phyloP scores from a whole-genome alignment of 2,113 vertebrate species.

The Bungarus multicinctus region DNA sequence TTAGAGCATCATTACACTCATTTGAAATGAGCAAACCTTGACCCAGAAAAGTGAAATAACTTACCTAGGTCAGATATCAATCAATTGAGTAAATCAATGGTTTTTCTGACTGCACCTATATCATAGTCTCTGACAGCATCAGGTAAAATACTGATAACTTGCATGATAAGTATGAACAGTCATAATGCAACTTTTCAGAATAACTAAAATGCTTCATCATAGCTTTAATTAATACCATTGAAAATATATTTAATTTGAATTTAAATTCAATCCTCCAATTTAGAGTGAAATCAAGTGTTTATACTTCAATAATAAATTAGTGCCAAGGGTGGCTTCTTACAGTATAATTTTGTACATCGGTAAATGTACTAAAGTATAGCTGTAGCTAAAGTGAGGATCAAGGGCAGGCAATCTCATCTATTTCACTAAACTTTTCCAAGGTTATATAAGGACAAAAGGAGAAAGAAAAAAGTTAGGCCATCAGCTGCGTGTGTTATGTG shows the following conservation, averaged over 20 bases:
- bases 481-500: not conserved
- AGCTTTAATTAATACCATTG: not conserved
- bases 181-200: not conserved
- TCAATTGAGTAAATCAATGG: slow-evolving; percentile 18
- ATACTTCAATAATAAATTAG: not conserved
- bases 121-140: not conserved
- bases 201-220: not conserved
- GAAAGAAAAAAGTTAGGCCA: not conserved
- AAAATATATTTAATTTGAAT: not conserved
- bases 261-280: not conserved
- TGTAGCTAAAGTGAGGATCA: not conserved
- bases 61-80: slow-evolving; percentile 27
- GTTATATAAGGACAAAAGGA: not conserved
- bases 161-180: not conserved
- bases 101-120: slow-evolving; percentile 37
- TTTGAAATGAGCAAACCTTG: slow-evolving; percentile 23
- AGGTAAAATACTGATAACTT: not conserved
- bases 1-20: slow-evolving; percentile 21
- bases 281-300: not conserved
- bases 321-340: not conserved
- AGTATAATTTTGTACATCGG: not conserved
- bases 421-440: not conserved
- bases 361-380: not conserved
- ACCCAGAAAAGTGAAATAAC: slow-evolving; percentile 7
- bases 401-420: not conserved